These are phyloP conservation scores for Xanthorhoe spadicearia DNA, from an alignment of 2,888 invertebrate genomes.

Conservation along the genomic window DNA sequence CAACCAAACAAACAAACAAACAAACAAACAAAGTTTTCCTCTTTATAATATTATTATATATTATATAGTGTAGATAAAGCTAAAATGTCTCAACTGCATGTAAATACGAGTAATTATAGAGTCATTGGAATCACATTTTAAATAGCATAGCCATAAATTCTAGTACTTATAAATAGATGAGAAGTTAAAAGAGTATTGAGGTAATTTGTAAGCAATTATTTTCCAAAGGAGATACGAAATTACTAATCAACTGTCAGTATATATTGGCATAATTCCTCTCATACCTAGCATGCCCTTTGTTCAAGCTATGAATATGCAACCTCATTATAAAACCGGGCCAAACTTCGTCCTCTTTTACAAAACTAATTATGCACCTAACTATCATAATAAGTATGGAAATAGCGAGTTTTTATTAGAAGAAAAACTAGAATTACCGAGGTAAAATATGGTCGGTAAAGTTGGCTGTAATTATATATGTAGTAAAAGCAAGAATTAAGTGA, in stretches of 20 bases:
- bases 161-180: too few species aligned
- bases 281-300: conserved; percentile 25
- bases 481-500: background rate
- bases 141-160: too few species aligned
- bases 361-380: conserved; percentile 5
- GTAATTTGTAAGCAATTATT: too few species aligned
- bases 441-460: background rate
- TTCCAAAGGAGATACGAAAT: background rate
- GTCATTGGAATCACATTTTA: too few species aligned
- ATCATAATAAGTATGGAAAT: conserved; percentile 2
- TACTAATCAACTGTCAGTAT: background rate
- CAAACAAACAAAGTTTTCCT: too few species aligned
- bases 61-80: too few species aligned
- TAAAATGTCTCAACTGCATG: too few species aligned
- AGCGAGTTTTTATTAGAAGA: background rate
- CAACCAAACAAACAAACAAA: too few species aligned
- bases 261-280: background rate
- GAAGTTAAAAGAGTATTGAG: too few species aligned
- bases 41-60: too few species aligned
- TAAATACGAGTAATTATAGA: too few species aligned
- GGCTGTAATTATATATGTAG: background rate
- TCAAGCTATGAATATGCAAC: conserved; percentile 35
- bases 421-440: background rate
- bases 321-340: conserved; percentile 14
- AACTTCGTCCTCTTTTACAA: background rate